A percentile compares a stretch with the other conserved stretches of the same genome.
phyloP scores from a whole-genome alignment of 2,113 vertebrate genomes.

The Nyctibius bracteatus region DNA sequence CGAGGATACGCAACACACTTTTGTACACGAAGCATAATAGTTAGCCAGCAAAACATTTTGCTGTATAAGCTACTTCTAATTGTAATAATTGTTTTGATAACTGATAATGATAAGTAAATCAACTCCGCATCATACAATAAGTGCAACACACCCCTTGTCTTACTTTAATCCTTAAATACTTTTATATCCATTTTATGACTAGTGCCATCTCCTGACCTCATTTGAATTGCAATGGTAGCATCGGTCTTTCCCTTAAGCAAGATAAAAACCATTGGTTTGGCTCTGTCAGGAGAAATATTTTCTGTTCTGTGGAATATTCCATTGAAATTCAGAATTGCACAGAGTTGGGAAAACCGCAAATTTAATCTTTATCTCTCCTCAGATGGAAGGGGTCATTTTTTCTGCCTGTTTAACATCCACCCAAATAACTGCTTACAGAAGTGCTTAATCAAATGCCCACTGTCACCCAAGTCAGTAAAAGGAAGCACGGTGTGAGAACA shows the following conservation, averaged over 20 bases:
- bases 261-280: neutral
- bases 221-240: neutral
- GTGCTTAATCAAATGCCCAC: neutral
- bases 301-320: neutral
- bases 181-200: neutral
- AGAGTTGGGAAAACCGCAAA: neutral
- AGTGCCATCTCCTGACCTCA: neutral
- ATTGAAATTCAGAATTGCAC: neutral
- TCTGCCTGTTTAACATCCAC: neutral
- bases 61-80: constrained; percentile 50
- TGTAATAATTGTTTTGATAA: constrained; percentile 22
- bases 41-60: neutral
- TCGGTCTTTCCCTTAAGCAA: neutral
- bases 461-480: neutral
- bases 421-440: neutral
- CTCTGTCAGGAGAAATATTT: neutral
- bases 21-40: neutral
- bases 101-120: constrained; percentile 15
- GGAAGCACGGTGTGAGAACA: neutral
- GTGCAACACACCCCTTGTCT: neutral
- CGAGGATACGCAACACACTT: neutral
- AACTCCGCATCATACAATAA: neutral
- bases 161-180: constrained; percentile 15
- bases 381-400: neutral
- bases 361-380: neutral